Percentiles rank a stretch among this genome's conserved stretches.
Evolutionary conservation across 2,888 invertebrate species (phyloP).

Genomic region (Pseudoips prasinana): DNA sequence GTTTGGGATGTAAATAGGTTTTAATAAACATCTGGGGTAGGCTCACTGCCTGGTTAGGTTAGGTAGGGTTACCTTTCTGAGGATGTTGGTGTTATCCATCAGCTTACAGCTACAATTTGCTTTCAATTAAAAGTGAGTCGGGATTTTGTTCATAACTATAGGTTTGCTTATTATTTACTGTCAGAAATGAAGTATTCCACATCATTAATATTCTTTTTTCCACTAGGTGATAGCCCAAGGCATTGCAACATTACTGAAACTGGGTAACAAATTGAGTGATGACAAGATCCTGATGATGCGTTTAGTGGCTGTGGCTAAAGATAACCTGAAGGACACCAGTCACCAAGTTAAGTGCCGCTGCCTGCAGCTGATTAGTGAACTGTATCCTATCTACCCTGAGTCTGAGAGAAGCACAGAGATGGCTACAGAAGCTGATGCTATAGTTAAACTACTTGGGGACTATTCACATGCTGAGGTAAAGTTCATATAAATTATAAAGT

Average conservation of each 20-base stretch:
- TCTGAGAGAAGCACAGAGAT: conserved; percentile 68
- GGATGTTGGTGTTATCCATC: no score
- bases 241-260: conserved; percentile 85
- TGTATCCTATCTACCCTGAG: conserved; percentile 83
- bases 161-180: no score
- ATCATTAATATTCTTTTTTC: no score
- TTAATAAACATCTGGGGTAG: no score
- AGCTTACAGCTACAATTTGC: no score
- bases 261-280: conserved; percentile 84
- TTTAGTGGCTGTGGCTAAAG: conserved; percentile 84
- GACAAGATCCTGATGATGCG: conserved; percentile 83
- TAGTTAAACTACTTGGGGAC: conserved; percentile 89
- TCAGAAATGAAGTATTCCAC: no score
- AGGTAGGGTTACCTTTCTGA: no score
- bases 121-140: no score
- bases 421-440: conserved; percentile 81
- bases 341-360: conserved; percentile 91
- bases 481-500: neutral
- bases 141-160: no score
- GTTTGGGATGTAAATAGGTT: no score
- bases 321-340: conserved; percentile 88
- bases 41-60: no score
- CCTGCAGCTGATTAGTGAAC: conserved; percentile 89
- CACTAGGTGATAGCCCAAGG: conserved; percentile 88
- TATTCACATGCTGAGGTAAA: conserved; percentile 89